A percentile compares a stretch with the other conserved stretches of the same genome.
phyloP scores from a whole-genome alignment of 2,888 invertebrate species.

The Drosophila putrida region DNA sequence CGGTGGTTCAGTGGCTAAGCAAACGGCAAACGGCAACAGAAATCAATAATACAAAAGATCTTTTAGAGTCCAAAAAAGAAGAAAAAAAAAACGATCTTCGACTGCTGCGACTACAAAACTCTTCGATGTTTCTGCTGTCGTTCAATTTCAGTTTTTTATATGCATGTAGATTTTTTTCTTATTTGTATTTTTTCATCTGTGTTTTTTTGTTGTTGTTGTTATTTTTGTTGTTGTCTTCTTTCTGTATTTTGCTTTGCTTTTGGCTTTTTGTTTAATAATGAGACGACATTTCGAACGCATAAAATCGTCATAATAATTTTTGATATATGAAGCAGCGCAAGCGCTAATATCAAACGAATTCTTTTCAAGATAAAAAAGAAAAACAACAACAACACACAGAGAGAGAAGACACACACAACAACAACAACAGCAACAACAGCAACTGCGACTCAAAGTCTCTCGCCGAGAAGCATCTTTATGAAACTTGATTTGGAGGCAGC shows the following conservation, averaged over 20 bases:
- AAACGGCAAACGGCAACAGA: conserved; percentile 41
- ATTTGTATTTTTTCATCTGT: conserved; percentile 1
- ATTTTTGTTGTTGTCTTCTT: conserved; percentile 34
- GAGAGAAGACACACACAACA: too few relatives aligned
- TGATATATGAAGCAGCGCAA: conserved; percentile 84
- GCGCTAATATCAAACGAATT: conserved; percentile 85
- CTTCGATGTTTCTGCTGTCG: conserved; percentile 17
- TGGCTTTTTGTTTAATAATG: conserved; percentile 82
- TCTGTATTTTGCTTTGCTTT: conserved; percentile 64
- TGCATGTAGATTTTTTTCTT: conserved; percentile 36
- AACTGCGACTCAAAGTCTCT: conserved; percentile 54
- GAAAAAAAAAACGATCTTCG: conserved; percentile 32
- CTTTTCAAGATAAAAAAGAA: conserved; percentile 78
- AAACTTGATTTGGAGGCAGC: conserved; percentile 41
- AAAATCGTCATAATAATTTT: conserved; percentile 85
- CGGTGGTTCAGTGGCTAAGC: not conserved
- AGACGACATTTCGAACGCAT: conserved; percentile 85
- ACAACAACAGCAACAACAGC: not conserved
- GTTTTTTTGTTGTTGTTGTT: conserved; percentile 35
- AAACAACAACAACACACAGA: conserved; percentile 31
- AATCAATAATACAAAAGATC: conserved; percentile 75
- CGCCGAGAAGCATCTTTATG: conserved; percentile 26
- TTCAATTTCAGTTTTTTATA: conserved; percentile 41
- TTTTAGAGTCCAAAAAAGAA: conserved; percentile 7
- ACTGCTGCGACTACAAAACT: conserved; percentile 42